Conservation (phyloP, 2,797 vertebrate species). For the Phoebastria nigripes region DNA sequence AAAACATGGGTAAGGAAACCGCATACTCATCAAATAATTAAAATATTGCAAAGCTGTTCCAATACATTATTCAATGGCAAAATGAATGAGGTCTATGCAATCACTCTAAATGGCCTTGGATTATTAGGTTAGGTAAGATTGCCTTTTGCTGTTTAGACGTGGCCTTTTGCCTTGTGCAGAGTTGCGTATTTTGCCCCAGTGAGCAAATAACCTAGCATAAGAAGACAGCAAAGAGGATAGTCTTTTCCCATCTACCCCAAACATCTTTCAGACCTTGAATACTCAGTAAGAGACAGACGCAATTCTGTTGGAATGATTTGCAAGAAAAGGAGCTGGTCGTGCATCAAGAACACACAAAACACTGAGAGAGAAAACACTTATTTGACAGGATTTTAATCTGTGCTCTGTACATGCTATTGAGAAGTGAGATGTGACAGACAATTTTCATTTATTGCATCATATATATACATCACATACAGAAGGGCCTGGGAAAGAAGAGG, state of each 20-base stretch:
- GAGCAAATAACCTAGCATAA: neutral
- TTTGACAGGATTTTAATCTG: neutral
- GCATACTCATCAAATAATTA: constrained; percentile 14
- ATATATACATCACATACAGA: neutral
- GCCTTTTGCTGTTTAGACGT: neutral
- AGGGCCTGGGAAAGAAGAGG: neutral
- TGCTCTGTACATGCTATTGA: neutral
- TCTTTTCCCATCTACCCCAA: neutral
- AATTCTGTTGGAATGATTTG: neutral
- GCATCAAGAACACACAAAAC: neutral
- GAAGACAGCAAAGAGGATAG: neutral
- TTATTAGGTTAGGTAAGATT: neutral
- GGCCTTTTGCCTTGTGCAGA: neutral
- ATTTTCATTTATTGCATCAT: neutral
- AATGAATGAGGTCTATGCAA: neutral
- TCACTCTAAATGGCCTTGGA: neutral
- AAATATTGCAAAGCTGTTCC: constrained; percentile 1
- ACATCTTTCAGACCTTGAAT: neutral
- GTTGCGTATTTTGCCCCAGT: neutral
- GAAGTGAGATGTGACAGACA: neutral
- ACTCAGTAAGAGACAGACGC: neutral
- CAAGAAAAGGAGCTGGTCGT: neutral
- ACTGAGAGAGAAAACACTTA: neutral
- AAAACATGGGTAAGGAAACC: neutral
- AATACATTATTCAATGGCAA: neutral